These are phyloP conservation scores for Pygoscelis antarcticus DNA, from an alignment of 2,113 vertebrate genomes.

Conservation along the genomic window DNA sequence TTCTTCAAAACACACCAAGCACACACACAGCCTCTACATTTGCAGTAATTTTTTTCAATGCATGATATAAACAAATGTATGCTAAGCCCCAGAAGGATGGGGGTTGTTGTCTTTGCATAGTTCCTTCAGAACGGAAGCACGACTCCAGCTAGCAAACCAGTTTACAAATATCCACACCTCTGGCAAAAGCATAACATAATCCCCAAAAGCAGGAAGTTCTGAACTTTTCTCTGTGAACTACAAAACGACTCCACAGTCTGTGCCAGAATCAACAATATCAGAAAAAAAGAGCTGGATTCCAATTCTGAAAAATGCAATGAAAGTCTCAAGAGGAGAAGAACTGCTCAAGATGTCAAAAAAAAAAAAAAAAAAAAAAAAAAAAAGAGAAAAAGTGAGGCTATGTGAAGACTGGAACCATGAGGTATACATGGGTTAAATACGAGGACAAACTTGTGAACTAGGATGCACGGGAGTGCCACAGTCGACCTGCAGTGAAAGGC, in stretches of 20 bases:
- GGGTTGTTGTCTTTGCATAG: background rate
- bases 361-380: background rate
- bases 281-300: background rate
- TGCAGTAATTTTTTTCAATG: background rate
- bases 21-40: background rate
- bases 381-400: background rate
- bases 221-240: background rate
- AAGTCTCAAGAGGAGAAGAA: background rate
- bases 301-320: background rate
- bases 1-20: background rate
- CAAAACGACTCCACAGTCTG: background rate
- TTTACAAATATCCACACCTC: background rate
- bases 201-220: background rate
- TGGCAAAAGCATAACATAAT: background rate
- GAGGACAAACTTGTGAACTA: no score
- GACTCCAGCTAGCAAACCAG: background rate
- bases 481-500: background rate
- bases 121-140: background rate
- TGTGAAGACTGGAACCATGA: background rate
- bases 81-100: background rate
- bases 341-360: no score
- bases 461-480: fast-evolving
- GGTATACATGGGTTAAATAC: background rate
- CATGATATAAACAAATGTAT: background rate
- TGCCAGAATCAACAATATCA: background rate